Percentiles rank a stretch among this genome's conserved stretches.
phyloP scores from a whole-genome alignment of 2,888 invertebrate species.

The Lysandra bellargus region DNA sequence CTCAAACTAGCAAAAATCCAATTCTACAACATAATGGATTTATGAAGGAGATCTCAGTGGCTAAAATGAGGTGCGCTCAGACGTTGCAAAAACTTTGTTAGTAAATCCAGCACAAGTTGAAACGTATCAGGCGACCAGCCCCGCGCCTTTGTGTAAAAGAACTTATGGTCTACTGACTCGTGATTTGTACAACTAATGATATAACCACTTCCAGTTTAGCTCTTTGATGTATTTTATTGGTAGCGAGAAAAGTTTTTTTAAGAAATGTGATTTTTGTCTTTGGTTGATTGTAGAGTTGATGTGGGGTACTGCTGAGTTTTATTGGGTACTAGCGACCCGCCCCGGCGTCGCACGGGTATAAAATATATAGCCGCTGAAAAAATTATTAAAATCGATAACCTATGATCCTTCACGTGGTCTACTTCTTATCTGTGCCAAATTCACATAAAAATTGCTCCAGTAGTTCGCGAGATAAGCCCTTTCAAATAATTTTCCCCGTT shows the following conservation, averaged over 20 bases:
- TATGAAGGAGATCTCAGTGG: slow-evolving; percentile 28
- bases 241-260: neutral
- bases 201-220: slow-evolving; percentile 47
- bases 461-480: too few relatives aligned
- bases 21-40: slow-evolving; percentile 26
- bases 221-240: slow-evolving; percentile 42
- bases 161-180: slow-evolving; percentile 57
- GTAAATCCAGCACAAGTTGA: slow-evolving; percentile 42
- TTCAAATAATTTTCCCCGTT: too few relatives aligned
- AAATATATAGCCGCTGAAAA: too few relatives aligned
- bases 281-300: neutral
- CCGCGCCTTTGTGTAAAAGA: slow-evolving; percentile 57
- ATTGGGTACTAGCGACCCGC: too few relatives aligned
- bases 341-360: too few relatives aligned
- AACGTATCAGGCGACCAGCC: slow-evolving; percentile 44
- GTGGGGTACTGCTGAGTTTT: neutral
- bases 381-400: too few relatives aligned
- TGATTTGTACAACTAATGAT: slow-evolving; percentile 63
- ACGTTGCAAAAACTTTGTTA: slow-evolving; percentile 40
- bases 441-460: too few relatives aligned
- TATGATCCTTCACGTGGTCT: too few relatives aligned
- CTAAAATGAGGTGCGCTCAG: slow-evolving; percentile 41
- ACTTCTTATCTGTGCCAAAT: too few relatives aligned
- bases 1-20: neutral
- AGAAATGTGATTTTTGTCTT: neutral